Conservation (phyloP, 2,888 invertebrate species). For the Eupithecia exiguata region DNA sequence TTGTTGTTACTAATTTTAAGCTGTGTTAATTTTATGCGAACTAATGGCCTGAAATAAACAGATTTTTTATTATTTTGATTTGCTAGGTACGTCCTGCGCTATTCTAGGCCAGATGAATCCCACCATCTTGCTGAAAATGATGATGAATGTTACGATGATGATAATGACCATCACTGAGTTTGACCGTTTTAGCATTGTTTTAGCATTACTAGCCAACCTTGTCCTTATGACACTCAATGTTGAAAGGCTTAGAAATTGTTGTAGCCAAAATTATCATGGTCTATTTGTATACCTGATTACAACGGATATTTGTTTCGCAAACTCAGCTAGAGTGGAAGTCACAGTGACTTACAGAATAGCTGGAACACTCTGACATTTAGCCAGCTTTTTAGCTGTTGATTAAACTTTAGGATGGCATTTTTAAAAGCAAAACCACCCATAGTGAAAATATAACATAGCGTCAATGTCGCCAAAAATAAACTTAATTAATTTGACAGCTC, state of each 20-base stretch:
- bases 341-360: background rate
- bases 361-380: background rate
- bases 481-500: too few relatives aligned
- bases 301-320: conserved; percentile 41
- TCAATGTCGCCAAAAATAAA: too few relatives aligned
- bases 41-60: too few relatives aligned
- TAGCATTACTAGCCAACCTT: background rate
- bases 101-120: too few relatives aligned
- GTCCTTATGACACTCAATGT: background rate
- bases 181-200: background rate
- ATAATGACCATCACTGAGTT: background rate
- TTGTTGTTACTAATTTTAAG: too few relatives aligned
- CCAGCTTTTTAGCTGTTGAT: background rate
- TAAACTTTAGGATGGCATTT: too few relatives aligned
- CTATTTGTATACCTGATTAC: conserved; percentile 32
- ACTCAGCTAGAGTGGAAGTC: conserved; percentile 36
- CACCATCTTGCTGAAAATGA: background rate
- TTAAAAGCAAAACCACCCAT: too few relatives aligned
- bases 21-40: too few relatives aligned
- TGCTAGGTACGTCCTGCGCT: too few relatives aligned
- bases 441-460: too few relatives aligned
- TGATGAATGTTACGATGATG: background rate
- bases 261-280: conserved; percentile 27
- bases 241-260: conserved; percentile 1
- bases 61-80: too few relatives aligned